Conservation (phyloP, 23 tunicate genomes). For the Diplosoma virens region DNA sequence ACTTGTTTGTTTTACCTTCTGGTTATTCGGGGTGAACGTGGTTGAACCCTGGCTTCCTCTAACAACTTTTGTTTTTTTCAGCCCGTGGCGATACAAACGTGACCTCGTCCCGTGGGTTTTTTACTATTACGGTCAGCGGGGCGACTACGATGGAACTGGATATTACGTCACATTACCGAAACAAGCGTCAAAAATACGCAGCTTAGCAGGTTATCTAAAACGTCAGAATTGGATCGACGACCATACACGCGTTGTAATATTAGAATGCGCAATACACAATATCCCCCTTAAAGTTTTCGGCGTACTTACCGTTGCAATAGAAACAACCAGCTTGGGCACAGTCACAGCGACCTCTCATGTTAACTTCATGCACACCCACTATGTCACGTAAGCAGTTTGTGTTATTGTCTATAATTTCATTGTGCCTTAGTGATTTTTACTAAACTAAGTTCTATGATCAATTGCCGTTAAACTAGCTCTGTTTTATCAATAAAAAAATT, state of each 20-base stretch:
- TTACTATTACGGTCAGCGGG: conserved; percentile 49
- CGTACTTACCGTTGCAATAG: conserved; percentile 31
- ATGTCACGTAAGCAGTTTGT: conserved; percentile 32
- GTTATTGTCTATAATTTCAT: no score
- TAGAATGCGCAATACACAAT: conserved; percentile 47
- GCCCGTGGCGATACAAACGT: conserved; percentile 41
- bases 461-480: no score
- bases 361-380: conserved; percentile 37
- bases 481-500: no score
- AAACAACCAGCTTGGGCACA: conserved; percentile 32
- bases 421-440: no score
- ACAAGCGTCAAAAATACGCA: not conserved
- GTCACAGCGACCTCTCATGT: conserved; percentile 26
- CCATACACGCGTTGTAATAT: conserved; percentile 36
- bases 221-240: conserved; percentile 50
- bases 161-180: conserved; percentile 49
- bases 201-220: conserved; percentile 9
- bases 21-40: no score
- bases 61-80: no score
- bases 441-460: no score
- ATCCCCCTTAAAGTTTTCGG: conserved; percentile 25
- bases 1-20: no score
- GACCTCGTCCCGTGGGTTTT: conserved; percentile 20
- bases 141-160: conserved; percentile 44
- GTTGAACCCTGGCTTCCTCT: no score